A percentile compares a stretch with the other conserved stretches of the same genome.
Conservation (phyloP, 2,113 vertebrate genomes). For the Eptesicus fuscus region DNA sequence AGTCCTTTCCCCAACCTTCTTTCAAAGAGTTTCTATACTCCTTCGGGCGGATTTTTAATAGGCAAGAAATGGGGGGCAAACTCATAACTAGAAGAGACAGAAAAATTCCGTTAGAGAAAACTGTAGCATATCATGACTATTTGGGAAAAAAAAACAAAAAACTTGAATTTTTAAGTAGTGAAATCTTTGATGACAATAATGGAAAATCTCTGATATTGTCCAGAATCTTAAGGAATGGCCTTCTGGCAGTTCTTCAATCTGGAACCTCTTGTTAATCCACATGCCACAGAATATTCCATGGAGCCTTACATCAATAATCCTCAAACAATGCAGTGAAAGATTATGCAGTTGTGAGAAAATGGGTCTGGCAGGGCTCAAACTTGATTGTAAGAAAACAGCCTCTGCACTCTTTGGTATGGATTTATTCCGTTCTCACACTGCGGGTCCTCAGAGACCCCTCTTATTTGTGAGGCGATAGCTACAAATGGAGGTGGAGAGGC, state of each 20-base stretch:
- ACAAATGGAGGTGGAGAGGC: neutral
- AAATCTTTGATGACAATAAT: constrained; percentile 3
- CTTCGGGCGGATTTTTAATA: neutral
- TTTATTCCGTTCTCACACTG: neutral
- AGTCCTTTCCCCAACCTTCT: neutral
- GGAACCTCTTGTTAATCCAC: constrained; percentile 9
- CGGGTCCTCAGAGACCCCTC: neutral
- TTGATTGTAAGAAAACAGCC: neutral
- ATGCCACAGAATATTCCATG: neutral
- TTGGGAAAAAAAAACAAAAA: neutral
- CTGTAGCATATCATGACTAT: neutral
- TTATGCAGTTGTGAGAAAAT: neutral
- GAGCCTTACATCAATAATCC: constrained; percentile 5
- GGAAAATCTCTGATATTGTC: constrained; percentile 21
- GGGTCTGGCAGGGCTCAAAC: neutral
- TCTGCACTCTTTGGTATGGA: neutral
- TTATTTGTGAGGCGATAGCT: neutral
- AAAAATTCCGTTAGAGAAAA: neutral
- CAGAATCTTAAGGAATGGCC: neutral
- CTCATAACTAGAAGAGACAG: neutral
- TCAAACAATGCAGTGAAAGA: constrained; percentile 32
- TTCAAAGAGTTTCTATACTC: neutral
- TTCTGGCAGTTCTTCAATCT: neutral
- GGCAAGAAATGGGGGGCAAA: neutral
- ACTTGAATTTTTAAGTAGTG: neutral